These are phyloP conservation scores for Colletes collaris DNA, from an alignment of 2,888 invertebrate species.

Conservation along the genomic window DNA sequence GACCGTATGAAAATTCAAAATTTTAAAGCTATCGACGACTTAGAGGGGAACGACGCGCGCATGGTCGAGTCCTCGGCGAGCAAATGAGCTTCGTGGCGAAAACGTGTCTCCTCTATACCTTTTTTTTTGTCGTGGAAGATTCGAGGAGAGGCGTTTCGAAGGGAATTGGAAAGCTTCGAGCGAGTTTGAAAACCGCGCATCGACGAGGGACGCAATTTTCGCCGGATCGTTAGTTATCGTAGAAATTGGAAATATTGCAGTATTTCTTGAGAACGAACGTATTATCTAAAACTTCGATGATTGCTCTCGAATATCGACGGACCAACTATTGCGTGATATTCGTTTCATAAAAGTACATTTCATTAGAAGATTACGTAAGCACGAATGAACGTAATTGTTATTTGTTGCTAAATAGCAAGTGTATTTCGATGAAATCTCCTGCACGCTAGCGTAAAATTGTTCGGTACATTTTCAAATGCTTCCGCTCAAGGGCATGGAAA, in stretches of 20 bases:
- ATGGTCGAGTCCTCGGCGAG: not conserved
- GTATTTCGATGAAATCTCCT: no score
- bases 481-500: constrained; percentile 10
- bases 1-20: constrained; percentile 24
- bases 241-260: not conserved
- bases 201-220: constrained; percentile 15
- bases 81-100: constrained; percentile 2
- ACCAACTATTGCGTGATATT: not conserved
- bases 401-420: no score
- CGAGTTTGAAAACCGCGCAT: not conserved
- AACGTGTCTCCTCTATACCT: constrained; percentile 2
- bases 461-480: constrained; percentile 13
- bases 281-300: not conserved
- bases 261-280: not conserved
- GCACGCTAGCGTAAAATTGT: not conserved
- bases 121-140: constrained; percentile 8
- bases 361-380: no score
- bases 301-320: not conserved
- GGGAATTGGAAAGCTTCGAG: constrained; percentile 21
- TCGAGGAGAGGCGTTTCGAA: not conserved
- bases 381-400: no score
- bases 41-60: not conserved
- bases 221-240: not conserved
- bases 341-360: no score
- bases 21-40: not conserved